Percentiles rank a stretch among this genome's conserved stretches.
Conservation (phyloP, 1,140 invertebrate genomes). For the Drosophila pandora region DNA sequence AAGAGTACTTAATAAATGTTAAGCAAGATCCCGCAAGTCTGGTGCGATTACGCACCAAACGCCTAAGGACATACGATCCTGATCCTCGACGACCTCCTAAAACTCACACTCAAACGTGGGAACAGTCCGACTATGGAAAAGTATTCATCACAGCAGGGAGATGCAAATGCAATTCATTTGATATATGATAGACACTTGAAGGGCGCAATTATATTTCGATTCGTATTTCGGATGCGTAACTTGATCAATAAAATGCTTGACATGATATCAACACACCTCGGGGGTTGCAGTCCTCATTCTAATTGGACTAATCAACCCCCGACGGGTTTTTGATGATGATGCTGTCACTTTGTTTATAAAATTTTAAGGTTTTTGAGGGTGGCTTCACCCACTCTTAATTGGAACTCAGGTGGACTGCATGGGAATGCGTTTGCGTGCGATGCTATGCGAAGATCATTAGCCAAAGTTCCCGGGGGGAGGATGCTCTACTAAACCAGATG, state of each 20-base stretch:
- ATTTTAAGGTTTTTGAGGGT: slow-evolving; percentile 25
- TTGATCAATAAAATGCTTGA: slow-evolving; percentile 82
- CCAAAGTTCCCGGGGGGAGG: slow-evolving; percentile 21
- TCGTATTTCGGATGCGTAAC: slow-evolving; percentile 80
- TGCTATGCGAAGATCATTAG: slow-evolving; percentile 71
- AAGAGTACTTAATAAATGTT: slow-evolving; percentile 59
- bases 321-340: slow-evolving; percentile 4
- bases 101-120: slow-evolving; percentile 50
- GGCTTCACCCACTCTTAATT: slow-evolving; percentile 13
- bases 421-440: slow-evolving; percentile 80
- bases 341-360: slow-evolving; percentile 14
- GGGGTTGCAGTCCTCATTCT: slow-evolving; percentile 37
- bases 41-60: slow-evolving; percentile 70
- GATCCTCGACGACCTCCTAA: slow-evolving; percentile 12
- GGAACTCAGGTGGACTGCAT: slow-evolving; percentile 72
- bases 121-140: slow-evolving; percentile 20
- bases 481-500: slow-evolving; percentile 82
- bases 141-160: not conserved
- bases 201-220: slow-evolving; percentile 80
- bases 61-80: slow-evolving; percentile 48
- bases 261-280: slow-evolving; percentile 62
- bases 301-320: slow-evolving; percentile 48
- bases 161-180: slow-evolving; percentile 57
- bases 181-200: slow-evolving; percentile 76
- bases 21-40: slow-evolving; percentile 79